phyloP scores from a whole-genome alignment of 2,888 invertebrate genomes.

The Diadegma fenestrale region DNA sequence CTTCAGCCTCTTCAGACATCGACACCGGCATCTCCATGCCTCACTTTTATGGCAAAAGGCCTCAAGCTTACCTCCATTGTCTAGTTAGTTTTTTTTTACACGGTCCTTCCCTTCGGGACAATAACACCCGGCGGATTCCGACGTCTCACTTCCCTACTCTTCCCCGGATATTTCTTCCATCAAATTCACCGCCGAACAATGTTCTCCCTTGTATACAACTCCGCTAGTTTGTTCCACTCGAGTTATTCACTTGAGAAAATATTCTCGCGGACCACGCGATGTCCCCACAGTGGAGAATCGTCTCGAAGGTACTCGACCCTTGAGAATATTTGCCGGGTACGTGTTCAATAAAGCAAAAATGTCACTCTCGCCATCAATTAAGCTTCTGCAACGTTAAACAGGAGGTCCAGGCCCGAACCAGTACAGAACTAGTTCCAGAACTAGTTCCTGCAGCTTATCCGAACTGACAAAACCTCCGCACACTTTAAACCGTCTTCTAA shows the following conservation, averaged over 20 bases:
- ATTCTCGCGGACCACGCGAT: background rate
- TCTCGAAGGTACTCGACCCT: background rate
- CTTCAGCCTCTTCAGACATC: constrained; percentile 25
- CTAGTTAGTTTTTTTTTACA: constrained; percentile 23
- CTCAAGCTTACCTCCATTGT: constrained; percentile 21
- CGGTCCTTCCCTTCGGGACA: constrained; percentile 20
- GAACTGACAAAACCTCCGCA: no score
- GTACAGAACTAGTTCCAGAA: no score
- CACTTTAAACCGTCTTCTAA: no score
- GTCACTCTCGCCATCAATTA: background rate
- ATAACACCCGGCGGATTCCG: constrained; percentile 21
- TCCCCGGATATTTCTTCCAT: background rate
- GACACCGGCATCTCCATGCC: background rate
- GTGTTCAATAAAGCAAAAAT: background rate
- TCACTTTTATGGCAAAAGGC: constrained; percentile 54
- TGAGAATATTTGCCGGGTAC: background rate
- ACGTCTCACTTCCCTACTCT: background rate
- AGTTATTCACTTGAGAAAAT: background rate
- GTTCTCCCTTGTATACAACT: background rate
- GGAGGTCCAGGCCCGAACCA: no score
- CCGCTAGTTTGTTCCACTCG: no score
- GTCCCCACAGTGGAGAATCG: background rate
- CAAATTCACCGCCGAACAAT: constrained; percentile 35
- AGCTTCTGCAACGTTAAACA: background rate
- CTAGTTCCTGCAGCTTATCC: no score